Evolutionary conservation across 2,797 vertebrate genomes (phyloP), one percentile per base, ranked within the genome.

Genomic region (Macrochelys suwanniensis): DNA sequence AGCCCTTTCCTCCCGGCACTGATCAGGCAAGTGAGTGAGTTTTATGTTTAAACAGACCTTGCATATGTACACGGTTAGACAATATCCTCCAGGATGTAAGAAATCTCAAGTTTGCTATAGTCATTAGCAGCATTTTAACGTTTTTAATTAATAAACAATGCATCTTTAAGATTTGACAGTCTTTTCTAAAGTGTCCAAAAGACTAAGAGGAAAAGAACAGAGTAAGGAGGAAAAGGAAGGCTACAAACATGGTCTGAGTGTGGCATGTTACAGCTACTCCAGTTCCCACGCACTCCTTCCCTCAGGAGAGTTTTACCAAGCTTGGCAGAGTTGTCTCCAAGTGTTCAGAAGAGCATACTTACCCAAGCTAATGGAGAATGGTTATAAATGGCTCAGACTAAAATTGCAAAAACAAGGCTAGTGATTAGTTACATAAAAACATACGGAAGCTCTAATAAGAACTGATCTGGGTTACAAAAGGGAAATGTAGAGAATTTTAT

Each of bases 321-420:
- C 47, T 87, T 51, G 33, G 47, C 21, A 80, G 28, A n/a, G 16
- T n/a, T 54, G 49, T 82, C 71, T 84, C 84, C 59, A n/a, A 28
- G 71, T 42, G 45, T 88, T 56, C 84, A 87, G 57, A 76, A 50
- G 71, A 74, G 59, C 78, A 86, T 82, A 89, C 87, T 93, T 87
- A 93, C 59, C 76, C 74, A 80, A 84, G 33, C 90, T 93, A 90
- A 93, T 93, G 88, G 88, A 90, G 84, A 90, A 90, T 93, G 84
- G 84, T 87, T 90, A 87, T 87, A 87, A 93, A 90, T 90, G 80
- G 92, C 92, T 93, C 88, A 84, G 86, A 90, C 78, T 87, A 93
- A 90, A 89, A 93, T 80, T 89, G 87, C 86, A 93, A 90, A 89
- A 93, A 88, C 80, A 80, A 90, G 80, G 83, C 87, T 86, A 37